A percentile compares a stretch with the other conserved stretches of the same genome.
phyloP scores from a whole-genome alignment of 2,888 invertebrate genomes.

The Scotopteryx bipunctaria region DNA sequence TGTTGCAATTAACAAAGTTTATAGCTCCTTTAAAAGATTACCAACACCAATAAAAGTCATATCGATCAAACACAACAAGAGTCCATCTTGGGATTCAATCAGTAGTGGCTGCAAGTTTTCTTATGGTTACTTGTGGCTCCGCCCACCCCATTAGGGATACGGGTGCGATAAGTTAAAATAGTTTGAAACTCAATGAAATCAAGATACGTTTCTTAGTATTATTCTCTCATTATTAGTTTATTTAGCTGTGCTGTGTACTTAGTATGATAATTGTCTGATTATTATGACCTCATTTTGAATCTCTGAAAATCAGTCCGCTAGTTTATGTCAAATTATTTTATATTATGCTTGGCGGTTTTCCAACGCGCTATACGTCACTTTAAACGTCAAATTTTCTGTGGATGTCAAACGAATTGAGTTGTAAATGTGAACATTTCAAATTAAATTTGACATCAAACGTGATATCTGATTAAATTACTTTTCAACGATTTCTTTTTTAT shows the following conservation, averaged over 20 bases:
- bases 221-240: conserved; percentile 71
- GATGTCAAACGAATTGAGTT: conserved; percentile 11
- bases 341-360: conserved; percentile 55
- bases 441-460: conserved; percentile 5
- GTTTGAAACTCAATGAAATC: conserved; percentile 54
- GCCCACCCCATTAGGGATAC: too few species aligned
- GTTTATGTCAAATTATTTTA: conserved; percentile 67
- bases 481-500: neutral
- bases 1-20: too few species aligned
- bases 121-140: too few species aligned
- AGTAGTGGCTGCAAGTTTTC: too few species aligned
- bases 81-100: too few species aligned
- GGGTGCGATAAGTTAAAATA: conserved; percentile 24
- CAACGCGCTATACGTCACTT: conserved; percentile 42
- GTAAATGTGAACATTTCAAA: conserved; percentile 1
- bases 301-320: conserved; percentile 79
- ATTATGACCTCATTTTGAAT: conserved; percentile 48
- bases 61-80: too few species aligned
- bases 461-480: neutral
- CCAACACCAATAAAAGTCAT: too few species aligned
- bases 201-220: conserved; percentile 67
- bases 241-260: conserved; percentile 83
- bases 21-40: too few species aligned
- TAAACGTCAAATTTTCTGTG: conserved; percentile 22
- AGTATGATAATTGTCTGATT: conserved; percentile 62